phyloP scores from a whole-genome alignment of 2,113 vertebrate species.

The Ammodytes marinus region DNA sequence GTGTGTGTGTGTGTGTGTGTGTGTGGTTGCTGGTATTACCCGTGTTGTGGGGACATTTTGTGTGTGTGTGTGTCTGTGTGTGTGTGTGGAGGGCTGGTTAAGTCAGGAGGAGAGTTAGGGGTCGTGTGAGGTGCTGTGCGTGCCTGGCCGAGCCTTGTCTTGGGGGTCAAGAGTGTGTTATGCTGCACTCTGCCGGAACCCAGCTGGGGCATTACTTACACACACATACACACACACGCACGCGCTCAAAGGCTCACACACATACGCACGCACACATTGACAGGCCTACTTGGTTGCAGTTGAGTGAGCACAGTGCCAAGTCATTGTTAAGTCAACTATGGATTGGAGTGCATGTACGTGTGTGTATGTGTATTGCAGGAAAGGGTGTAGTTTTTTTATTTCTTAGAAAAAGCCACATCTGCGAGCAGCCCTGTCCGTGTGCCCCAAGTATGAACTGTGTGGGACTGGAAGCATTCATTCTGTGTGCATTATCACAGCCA shows the following conservation, averaged over 20 bases:
- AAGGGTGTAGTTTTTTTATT: slow-evolving; percentile 13
- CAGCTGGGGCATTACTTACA: slow-evolving; percentile 87
- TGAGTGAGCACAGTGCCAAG: slow-evolving; percentile 87
- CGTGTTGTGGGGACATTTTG: no score
- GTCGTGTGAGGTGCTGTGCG: slow-evolving; percentile 50
- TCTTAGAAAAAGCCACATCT: not conserved
- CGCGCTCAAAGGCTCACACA: slow-evolving; percentile 11
- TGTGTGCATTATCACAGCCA: slow-evolving; percentile 20
- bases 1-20: slow-evolving; percentile 11
- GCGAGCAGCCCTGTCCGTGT: slow-evolving; percentile 2
- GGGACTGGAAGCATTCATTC: slow-evolving; percentile 25
- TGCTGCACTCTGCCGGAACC: slow-evolving; percentile 82
- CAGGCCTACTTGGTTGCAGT: slow-evolving; percentile 49
- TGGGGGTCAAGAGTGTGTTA: slow-evolving; percentile 77
- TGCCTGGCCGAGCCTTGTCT: slow-evolving; percentile 54
- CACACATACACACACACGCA: not conserved
- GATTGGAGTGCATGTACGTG: slow-evolving; percentile 9
- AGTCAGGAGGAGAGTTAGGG: slow-evolving; percentile 9
- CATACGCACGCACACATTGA: slow-evolving; percentile 31
- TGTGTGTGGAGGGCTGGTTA: not conserved
- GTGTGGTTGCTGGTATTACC: no score
- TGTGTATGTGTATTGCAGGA: slow-evolving; percentile 17
- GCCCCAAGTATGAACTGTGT: not conserved
- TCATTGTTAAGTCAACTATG: slow-evolving; percentile 75
- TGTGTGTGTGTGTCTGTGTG: slow-evolving; percentile 21